Evolutionary conservation across 2,888 invertebrate genomes (phyloP), one percentile per base, ranked within the genome.

Genomic region (Dorcus hopei): DNA sequence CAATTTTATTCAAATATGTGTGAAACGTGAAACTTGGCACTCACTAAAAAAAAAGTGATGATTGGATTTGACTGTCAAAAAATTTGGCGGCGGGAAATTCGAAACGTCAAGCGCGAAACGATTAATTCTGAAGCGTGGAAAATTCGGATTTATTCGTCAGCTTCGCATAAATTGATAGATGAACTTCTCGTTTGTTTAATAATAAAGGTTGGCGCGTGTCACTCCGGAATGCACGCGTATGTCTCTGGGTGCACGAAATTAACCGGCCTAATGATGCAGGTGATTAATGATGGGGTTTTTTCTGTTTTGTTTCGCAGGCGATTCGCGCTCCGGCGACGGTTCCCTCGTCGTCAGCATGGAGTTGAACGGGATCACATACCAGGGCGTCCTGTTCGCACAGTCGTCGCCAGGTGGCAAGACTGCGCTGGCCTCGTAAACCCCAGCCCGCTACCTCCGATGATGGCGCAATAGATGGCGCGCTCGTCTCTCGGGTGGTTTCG

Each of bases 291-390:
- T 48, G 59, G 63, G 60, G 16, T 50, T 16, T 38, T 9, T 67
- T 62, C 3, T 19, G 19, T 19, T 64, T 67, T 72, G 68, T 66
- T 61, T 81, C 80, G 0, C 79, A 93, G 95, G 90, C 67, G 93
- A 92, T 72, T 88, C 90, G 26, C 84, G 85, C 64, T 90, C 89
- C 68, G 90, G 91, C 8, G 93, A 95, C 74, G 93, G 89, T 73
- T 95, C 96, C 56, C 80, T 98, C 64, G 90, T 92, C 41, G 95
- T 98, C 38, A 94, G 93, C 72, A 94, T 99, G 89, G 96, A 98
- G 79, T 83, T 98, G 62, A 97, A 98, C 76, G 97, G 97, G 47
- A 87, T 93, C 53, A 91, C 91, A 78, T 99, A 97, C 79, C 93
- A 97, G 80, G 97, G 98, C 16, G 91, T 97, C 7, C 83, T 98